These are phyloP conservation scores for Perdita meconis DNA, from an alignment of 2,888 invertebrate species.

Conservation along the genomic window DNA sequence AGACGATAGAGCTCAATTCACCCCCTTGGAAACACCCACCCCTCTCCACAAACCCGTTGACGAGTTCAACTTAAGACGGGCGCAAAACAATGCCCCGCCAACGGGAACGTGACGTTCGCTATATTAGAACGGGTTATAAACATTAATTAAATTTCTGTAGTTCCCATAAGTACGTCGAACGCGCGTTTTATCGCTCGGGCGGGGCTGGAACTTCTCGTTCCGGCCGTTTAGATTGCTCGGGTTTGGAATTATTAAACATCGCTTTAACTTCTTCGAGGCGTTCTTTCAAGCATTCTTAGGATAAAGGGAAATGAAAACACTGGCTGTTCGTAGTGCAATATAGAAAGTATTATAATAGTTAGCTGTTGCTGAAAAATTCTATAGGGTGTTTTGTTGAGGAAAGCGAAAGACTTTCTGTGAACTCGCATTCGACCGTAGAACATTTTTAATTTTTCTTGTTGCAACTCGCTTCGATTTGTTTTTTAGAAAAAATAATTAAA, in stretches of 20 bases:
- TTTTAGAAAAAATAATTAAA: no score
- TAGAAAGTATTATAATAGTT: no score
- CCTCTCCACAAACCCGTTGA: no score
- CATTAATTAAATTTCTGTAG: constrained; percentile 50
- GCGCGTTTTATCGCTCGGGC: not conserved
- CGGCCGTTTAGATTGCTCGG: no score
- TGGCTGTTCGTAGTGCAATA: no score
- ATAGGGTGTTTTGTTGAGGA: no score
- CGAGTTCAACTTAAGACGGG: constrained; percentile 44
- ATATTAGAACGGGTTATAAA: constrained; percentile 52
- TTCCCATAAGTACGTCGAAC: constrained; percentile 13
- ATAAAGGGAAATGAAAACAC: not conserved
- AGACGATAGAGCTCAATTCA: constrained; percentile 55
- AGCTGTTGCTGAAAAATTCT: no score
- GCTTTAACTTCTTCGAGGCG: not conserved
- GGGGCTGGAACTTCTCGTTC: constrained; percentile 2
- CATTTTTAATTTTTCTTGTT: no score
- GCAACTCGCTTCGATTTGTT: no score
- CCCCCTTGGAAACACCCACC: constrained; percentile 44
- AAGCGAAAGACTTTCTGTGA: no score
- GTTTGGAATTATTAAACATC: no score
- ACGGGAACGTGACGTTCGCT: constrained; percentile 45
- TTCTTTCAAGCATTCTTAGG: not conserved
- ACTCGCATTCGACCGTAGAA: no score
- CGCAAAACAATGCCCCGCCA: constrained; percentile 45